phyloP scores from a whole-genome alignment of 2,113 vertebrate species.

The Capricornis sumatraensis region DNA sequence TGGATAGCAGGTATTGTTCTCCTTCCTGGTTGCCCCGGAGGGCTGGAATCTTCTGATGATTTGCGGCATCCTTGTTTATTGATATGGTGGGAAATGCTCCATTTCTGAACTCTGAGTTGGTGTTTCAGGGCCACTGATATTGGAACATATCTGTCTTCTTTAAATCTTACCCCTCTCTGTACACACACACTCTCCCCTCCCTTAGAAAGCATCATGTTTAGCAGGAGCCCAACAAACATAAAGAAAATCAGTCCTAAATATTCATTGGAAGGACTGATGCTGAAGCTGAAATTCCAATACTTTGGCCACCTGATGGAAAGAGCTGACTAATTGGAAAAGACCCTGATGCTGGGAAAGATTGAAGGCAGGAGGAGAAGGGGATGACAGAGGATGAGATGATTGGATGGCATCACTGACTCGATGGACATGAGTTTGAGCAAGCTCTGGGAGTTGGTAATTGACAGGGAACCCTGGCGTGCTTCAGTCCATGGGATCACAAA shows the following conservation, averaged over 20 bases:
- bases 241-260: background rate
- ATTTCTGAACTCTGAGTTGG: background rate
- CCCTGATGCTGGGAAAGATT: background rate
- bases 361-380: background rate
- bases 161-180: background rate
- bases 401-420: background rate
- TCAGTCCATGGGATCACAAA: background rate
- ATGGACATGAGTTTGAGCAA: background rate
- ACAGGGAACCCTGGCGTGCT: background rate
- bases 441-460: background rate
- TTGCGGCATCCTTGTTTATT: background rate
- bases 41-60: background rate
- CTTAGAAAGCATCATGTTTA: background rate
- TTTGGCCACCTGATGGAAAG: background rate
- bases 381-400: background rate
- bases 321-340: background rate
- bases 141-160: fast-evolving
- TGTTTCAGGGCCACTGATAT: background rate
- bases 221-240: background rate
- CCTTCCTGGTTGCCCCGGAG: background rate
- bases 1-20: background rate
- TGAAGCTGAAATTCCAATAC: background rate
- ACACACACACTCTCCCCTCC: background rate
- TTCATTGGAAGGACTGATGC: background rate
- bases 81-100: background rate